phyloP scores from a whole-genome alignment of 2,888 invertebrate genomes.

The Hyposoter dolosus region DNA sequence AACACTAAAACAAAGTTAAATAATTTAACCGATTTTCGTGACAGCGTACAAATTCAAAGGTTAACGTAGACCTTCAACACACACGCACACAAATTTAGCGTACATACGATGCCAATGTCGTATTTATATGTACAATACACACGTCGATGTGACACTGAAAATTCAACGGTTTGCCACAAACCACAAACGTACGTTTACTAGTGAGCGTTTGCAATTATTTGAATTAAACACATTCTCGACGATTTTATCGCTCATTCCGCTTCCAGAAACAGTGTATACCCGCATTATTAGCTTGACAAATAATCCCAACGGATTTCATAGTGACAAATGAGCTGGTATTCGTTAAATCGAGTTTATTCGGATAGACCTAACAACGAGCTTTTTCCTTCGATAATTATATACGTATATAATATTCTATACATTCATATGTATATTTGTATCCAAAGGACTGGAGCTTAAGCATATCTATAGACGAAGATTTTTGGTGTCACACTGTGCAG shows the following conservation, averaged over 20 bases:
- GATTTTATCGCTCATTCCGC: constrained; percentile 78
- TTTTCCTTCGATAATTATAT: constrained; percentile 7
- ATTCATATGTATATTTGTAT: constrained; percentile 13
- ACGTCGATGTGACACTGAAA: constrained; percentile 58
- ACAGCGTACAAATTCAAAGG: constrained; percentile 47
- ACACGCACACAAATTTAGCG: neutral
- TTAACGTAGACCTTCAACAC: constrained; percentile 38
- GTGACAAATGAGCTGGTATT: constrained; percentile 82
- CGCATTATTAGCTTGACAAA: constrained; percentile 83
- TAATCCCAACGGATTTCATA: constrained; percentile 82
- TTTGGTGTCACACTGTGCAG: constrained; percentile 25
- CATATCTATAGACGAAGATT: constrained; percentile 3
- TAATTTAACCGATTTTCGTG: constrained; percentile 60
- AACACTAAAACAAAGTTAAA: constrained; percentile 55
- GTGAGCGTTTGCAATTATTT: constrained; percentile 73
- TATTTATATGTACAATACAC: constrained; percentile 3
- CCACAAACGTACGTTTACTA: constrained; percentile 69
- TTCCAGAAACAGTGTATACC: constrained; percentile 74
- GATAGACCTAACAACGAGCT: constrained; percentile 73
- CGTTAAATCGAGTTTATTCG: constrained; percentile 80
- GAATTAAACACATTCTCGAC: constrained; percentile 76
- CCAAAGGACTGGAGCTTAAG: neutral
- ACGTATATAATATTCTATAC: constrained; percentile 29
- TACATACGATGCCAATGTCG: neutral
- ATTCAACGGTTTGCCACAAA: constrained; percentile 69